Conservation (phyloP, 2,888 invertebrate species). For the Tiliacea citrago region DNA sequence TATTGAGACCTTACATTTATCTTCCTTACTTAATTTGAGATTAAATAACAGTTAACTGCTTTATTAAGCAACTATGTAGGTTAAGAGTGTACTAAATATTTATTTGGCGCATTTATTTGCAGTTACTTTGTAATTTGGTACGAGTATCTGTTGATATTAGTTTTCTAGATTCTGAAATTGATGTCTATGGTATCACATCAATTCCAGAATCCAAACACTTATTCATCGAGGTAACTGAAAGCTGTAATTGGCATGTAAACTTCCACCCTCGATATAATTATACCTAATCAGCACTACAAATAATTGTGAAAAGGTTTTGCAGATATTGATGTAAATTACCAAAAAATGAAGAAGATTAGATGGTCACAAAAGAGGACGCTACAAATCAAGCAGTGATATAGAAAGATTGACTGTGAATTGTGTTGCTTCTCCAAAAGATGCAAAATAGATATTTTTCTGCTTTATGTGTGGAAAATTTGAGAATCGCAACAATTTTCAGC, state of each 20-base stretch:
- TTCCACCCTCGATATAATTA: too few relatives aligned
- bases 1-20: conserved; percentile 64
- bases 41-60: conserved; percentile 64
- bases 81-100: conserved; percentile 52
- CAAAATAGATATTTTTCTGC: neutral
- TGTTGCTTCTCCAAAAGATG: neutral
- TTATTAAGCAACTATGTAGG: conserved; percentile 61
- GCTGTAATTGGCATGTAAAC: too few relatives aligned
- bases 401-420: neutral
- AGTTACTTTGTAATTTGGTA: conserved; percentile 30
- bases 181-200: neutral
- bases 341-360: too few relatives aligned
- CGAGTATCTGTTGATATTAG: conserved; percentile 5
- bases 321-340: too few relatives aligned
- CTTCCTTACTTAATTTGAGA: conserved; percentile 62
- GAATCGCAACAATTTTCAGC: neutral
- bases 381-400: neutral
- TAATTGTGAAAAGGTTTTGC: too few relatives aligned
- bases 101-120: conserved; percentile 46
- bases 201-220: too few relatives aligned
- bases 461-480: neutral
- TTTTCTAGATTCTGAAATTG: neutral
- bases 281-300: too few relatives aligned
- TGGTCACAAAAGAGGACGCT: neutral
- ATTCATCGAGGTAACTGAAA: too few relatives aligned